Evolutionary conservation across 2,888 invertebrate genomes (phyloP), one percentile per base, ranked within the genome.

Genomic region (Troglohyphantes excavatus): DNA sequence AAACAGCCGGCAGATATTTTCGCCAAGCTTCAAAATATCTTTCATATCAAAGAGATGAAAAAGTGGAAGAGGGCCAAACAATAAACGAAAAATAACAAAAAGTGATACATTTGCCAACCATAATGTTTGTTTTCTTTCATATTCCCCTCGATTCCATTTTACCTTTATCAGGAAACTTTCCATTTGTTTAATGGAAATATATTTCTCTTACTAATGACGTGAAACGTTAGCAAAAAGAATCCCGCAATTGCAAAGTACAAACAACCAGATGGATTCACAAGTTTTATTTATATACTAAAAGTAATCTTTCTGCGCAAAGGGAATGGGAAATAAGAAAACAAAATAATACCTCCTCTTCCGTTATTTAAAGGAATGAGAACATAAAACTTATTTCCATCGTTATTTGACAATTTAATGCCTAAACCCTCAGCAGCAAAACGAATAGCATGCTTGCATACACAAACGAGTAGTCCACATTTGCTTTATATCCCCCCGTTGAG

Each of bases 101-200:
- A 68, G 46, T 63, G 70, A 73, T 81, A 79, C 87, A 73, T 81
- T 81, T 87, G 65, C 72, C 65, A 73, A 46, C 46, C 65, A 79
- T 86, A 86, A 73, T 87, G 79, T 67, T 79, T 87, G 46, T 33
- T 73, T 73, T 65, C 26, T 53, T 59, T 76, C 67, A 26, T 39
- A 61, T 73, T 75, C 26, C n/a, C 27, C 46, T 43, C 13, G 9
- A 19, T 21, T 59, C 61, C 68, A 63, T 78, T 78, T 29, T 23
- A 7, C 43, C 27, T 81, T 63, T 73, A 65, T 65, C 63, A 27
- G 5, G 61, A 79, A 86, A 79, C 17, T 73, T 87, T 81, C 73
- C 73, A 73, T 87, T 87, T 87, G 70, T 73, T 87, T 79, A 87
- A 87, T 87, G 79, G 79, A 61, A 87, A 87, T 87, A 81, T 87